A percentile compares a stretch with the other conserved stretches of the same genome.
phyloP scores from a whole-genome alignment of 2,888 invertebrate genomes.

The Eretmocerus hayati region DNA sequence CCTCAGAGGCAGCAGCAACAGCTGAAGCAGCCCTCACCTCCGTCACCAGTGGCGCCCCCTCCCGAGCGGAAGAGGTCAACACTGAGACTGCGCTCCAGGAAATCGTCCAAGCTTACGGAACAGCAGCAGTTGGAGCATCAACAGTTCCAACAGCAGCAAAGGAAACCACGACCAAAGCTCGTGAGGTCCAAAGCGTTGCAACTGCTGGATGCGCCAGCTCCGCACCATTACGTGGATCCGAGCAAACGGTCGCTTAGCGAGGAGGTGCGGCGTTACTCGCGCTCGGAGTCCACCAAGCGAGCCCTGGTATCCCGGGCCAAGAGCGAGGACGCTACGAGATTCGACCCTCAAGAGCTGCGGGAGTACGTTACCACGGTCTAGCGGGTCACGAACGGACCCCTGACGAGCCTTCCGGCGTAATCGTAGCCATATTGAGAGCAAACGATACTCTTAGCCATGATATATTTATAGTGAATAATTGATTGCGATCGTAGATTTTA shows the following conservation, averaged over 20 bases:
- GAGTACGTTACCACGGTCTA: slow-evolving; percentile 44
- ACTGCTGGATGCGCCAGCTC: slow-evolving; percentile 38
- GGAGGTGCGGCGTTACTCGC: slow-evolving; percentile 36
- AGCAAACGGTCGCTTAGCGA: slow-evolving; percentile 43
- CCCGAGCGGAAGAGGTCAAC: slow-evolving; percentile 23
- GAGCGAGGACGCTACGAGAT: slow-evolving; percentile 41
- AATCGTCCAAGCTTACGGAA: slow-evolving; percentile 31
- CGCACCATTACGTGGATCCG: slow-evolving; percentile 27
- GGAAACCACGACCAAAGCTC: slow-evolving; percentile 33
- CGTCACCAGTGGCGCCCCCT: slow-evolving; percentile 8
- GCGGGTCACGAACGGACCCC: too few relatives aligned
- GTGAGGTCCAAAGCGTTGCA: slow-evolving; percentile 39
- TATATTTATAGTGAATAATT: slow-evolving; percentile 15
- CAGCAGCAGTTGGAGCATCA: slow-evolving; percentile 1
- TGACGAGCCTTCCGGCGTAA: too few relatives aligned
- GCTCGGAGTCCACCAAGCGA: slow-evolving; percentile 24
- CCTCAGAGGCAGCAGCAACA: slow-evolving; percentile 31
- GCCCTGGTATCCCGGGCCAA: slow-evolving; percentile 38
- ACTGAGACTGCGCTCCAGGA: slow-evolving; percentile 20
- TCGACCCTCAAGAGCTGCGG: slow-evolving; percentile 36
- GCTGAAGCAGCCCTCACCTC: background rate
- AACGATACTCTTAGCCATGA: slow-evolving; percentile 16
- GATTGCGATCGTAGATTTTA: slow-evolving; percentile 18
- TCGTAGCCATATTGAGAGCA: slow-evolving; percentile 8
- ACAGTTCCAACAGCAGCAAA: background rate